Base-by-base conservation (phyloP, 2,888 invertebrate species). In the Agriotes lineatus region DNA sequence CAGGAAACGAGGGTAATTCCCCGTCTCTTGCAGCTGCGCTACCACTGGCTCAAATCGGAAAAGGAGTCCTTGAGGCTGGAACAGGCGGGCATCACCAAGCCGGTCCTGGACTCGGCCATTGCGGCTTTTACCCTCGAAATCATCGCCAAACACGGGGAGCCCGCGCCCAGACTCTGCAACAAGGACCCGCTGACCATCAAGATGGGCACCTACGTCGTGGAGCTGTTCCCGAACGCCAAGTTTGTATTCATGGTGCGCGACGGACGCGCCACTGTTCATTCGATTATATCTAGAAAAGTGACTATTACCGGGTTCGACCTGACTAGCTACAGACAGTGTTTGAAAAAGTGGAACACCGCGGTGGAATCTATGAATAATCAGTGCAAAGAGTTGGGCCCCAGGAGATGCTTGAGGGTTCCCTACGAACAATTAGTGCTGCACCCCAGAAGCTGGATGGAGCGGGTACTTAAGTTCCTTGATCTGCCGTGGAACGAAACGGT, bases 191-290 rank as follows among this genome's bases (percentile, higher is more conserved):
- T 99, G 76, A 97, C 97, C 66, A 89, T 99, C 76, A 98, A 98
- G 87, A 97, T 97, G 89, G 97, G 97, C 81, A 92, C 93, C 60
- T 99, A 96, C 85, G 92, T 99, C 78, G 90, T 95, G 72, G 94
- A 96, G 82, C 88, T 99, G 70, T 99, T 99, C 86, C 99, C 99
- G 48, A 96, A 97, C 83, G 94, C 97, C 67, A 98, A 98, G 86
- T 99, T 97, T 86, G 89, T 99, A 78, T 95, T 99, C 85, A 97
- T 99, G 97, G 93, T 99, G 78, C 92, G 99, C 72, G 99, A 99
- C 85, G 99, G 99, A 20, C 90, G 99, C 72, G 99, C 99, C 71
- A 97, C 98, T 19, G 98, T 98, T 71, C 98, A 99, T 87, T 99
- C 98, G 72, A 97, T 99, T 83, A 98, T 99, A 82, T 94, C 95